Percentiles rank a stretch among this genome's conserved stretches.
Conservation (phyloP, 2,113 vertebrate genomes). For the Gymnocephalus cernua region DNA sequence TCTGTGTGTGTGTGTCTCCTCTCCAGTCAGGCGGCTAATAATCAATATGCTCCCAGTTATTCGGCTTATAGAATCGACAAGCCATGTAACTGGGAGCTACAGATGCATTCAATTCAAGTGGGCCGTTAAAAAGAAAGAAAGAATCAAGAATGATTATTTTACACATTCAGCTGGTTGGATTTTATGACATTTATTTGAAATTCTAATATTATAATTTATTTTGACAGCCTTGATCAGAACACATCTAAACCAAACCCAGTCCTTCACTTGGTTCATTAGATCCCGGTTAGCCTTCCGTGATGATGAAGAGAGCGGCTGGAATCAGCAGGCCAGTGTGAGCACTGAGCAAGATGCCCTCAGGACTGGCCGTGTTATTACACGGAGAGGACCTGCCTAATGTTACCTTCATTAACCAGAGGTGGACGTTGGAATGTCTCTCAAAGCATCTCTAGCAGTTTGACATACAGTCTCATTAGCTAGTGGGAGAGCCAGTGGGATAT, state of each 20-base stretch:
- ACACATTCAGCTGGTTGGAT: neutral
- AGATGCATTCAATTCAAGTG: neutral
- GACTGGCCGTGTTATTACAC: conserved; percentile 63
- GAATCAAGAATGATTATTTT: neutral
- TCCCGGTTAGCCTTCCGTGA: conserved; percentile 12
- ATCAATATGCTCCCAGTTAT: conserved; percentile 62
- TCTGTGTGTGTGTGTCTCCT: conserved; percentile 50
- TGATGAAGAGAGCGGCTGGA: conserved; percentile 40
- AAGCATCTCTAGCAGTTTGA: conserved; percentile 55
- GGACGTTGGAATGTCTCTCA: conserved; percentile 64
- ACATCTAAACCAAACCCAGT: conserved; percentile 13
- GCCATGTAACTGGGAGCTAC: neutral
- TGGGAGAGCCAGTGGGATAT: conserved; percentile 21
- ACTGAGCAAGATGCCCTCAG: conserved; percentile 40
- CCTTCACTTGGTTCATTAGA: conserved; percentile 8
- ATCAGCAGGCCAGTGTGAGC: conserved; percentile 24
- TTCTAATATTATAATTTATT: neutral
- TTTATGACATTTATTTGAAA: conserved; percentile 18
- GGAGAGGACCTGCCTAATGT: conserved; percentile 41
- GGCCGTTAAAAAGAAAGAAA: neutral
- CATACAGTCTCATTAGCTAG: conserved; percentile 54
- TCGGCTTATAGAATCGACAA: conserved; percentile 10
- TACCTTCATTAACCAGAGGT: conserved; percentile 68
- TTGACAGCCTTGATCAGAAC: conserved; percentile 24
- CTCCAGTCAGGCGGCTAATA: conserved; percentile 60